Percentiles rank a stretch among this genome's conserved stretches.
phyloP scores from a whole-genome alignment of 30 jellyfish, hydroid and myxozoan genomes.

The Turritopsis dohrnii region DNA sequence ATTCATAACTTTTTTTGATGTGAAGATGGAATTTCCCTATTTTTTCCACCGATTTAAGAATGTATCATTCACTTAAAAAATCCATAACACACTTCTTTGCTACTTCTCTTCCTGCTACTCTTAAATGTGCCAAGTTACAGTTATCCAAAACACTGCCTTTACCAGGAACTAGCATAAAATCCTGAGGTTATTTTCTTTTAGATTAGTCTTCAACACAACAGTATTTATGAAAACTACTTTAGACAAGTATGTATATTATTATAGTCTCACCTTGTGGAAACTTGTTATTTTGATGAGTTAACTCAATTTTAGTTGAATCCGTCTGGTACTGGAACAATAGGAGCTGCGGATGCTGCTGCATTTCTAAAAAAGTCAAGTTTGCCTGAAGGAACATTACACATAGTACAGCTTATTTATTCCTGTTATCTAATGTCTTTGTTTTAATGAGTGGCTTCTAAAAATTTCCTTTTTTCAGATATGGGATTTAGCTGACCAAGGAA shows the following conservation, averaged over 20 bases:
- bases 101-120: too few relatives aligned
- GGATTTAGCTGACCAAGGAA: slow-evolving; percentile 64
- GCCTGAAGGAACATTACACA: slow-evolving; percentile 49
- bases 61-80: too few relatives aligned
- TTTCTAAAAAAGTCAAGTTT: slow-evolving; percentile 59
- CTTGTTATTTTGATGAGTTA: neutral
- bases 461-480: slow-evolving; percentile 42
- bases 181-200: slow-evolving; percentile 15
- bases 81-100: too few relatives aligned
- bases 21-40: too few relatives aligned
- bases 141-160: too few relatives aligned
- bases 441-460: neutral
- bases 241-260: slow-evolving; percentile 56
- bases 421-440: neutral
- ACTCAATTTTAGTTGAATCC: slow-evolving; percentile 57
- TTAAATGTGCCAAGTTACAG: too few relatives aligned
- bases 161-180: too few relatives aligned
- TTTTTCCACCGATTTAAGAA: too few relatives aligned
- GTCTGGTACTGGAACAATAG: slow-evolving; percentile 75
- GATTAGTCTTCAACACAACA: slow-evolving; percentile 54
- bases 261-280: too few relatives aligned
- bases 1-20: too few relatives aligned
- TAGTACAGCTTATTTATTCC: slow-evolving; percentile 16
- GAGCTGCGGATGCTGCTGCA: slow-evolving; percentile 72
- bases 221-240: slow-evolving; percentile 50